Base-by-base conservation (phyloP, 1,140 invertebrate species). In the Megathymus violae region DNA sequence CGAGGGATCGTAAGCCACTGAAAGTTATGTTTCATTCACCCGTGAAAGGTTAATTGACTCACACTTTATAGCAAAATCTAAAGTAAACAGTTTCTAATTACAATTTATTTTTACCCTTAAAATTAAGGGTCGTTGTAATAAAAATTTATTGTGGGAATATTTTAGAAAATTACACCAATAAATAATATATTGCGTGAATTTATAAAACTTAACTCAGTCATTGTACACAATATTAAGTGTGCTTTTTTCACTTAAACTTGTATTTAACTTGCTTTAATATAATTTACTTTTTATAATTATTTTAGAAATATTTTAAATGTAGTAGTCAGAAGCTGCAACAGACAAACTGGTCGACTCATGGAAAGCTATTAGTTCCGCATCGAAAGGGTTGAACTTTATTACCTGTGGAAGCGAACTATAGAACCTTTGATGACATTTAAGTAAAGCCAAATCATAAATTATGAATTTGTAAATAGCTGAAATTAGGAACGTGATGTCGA, bases 1-100 rank as follows among this genome's bases (percentile, higher is more conserved):
- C 69, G 62, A 74, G 69, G 65, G 67, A 74, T 48, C 50, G 67
- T 65, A 62, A 64, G 48, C 70, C 54, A 38, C 25, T 52, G 40
- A 58, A 43, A 16, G 16, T 43, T 41, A 41, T 44, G 41, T 44
- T 36, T 3, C 22, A 17, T 40, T 56, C 22, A 40, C 40, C 52
- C 44, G 52, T 25, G 14, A 56, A 44, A 44, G 40, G 38, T 54
- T 54, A 54, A 54, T 54, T 54, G 41, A 54, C 38, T 43, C 22
- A 11, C 3, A 10, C n/a, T n/a, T 54, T 54, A 43, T 54, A 19
- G 38, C 13, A n/a, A 10, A 38, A 27, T 6, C n/a, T 31, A 48
- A 31, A 27, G 51, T 22, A 56, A 56, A 56, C 22, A 54, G 51
- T 43, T n/a, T n/a, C 40, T 56, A 43, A 54, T 25, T 31, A 56